Evolutionary conservation across 1,140 invertebrate genomes (phyloP).

Genomic region (Planococcus citri): DNA sequence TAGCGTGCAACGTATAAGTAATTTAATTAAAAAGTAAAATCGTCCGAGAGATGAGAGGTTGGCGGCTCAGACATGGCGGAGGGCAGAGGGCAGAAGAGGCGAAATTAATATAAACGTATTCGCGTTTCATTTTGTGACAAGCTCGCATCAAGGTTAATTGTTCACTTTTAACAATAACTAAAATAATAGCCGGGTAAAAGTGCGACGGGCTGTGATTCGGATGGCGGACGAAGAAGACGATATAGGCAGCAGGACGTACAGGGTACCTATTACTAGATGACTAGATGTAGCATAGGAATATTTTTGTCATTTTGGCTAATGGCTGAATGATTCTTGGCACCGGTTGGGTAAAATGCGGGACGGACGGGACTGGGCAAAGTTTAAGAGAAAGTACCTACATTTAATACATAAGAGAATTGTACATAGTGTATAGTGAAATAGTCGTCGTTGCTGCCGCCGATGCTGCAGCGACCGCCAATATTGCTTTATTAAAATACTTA

Average conservation of each 20-base stretch:
- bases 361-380: not conserved
- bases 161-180: not conserved
- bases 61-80: too few relatives aligned
- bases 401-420: not conserved
- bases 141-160: not conserved
- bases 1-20: too few relatives aligned
- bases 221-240: not conserved
- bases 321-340: constrained; percentile 14
- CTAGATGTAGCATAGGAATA: constrained; percentile 10
- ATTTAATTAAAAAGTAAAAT: too few relatives aligned
- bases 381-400: not conserved
- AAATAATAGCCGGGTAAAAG: not conserved
- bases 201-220: too few relatives aligned
- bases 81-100: too few relatives aligned
- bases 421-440: not conserved
- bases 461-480: too few relatives aligned
- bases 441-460: too few relatives aligned
- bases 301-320: constrained; percentile 19
- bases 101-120: not conserved
- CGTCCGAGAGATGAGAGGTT: too few relatives aligned
- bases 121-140: not conserved
- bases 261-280: constrained; percentile 6
- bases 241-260: not conserved
- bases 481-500: too few relatives aligned
- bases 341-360: not conserved